Base-by-base conservation (phyloP, 2,797 vertebrate species). In the Etheostoma nigrum region DNA sequence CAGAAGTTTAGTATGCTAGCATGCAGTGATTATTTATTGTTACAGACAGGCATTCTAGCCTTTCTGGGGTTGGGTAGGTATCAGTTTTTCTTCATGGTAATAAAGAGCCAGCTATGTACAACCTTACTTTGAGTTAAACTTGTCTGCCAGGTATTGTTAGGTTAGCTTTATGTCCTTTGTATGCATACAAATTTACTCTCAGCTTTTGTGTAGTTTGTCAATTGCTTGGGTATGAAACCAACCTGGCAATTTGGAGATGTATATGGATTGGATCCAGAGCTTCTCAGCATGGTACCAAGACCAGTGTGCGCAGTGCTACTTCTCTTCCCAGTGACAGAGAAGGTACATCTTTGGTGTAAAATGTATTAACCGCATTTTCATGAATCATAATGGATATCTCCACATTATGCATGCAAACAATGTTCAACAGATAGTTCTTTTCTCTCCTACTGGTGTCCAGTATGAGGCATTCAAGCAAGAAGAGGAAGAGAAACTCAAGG, bases 231-330 rank as follows among this genome's bases (percentile, higher is more conserved):
- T 65, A 95, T 99, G 83, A 94, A 93, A 71, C 94, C 95, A 62
- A 95, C 95, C 80, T 99, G 98, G 98, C 97, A 98, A 19, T 99
- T 99, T 89, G 98, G 96, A 75, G 98, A 99, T 83, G 97, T 99
- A 1, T 99, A 97, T 67, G 97, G 98, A 40, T 89, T 99, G 95
- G 98, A 99, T 62, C 95, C 97, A 70, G 98, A 99, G 67, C 94
- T 99, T 11, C 97, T 99, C 58, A 95, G 96, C 86, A 94, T 99
- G 95, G 97, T 99, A 40, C 97, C 97, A 49, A 96, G 93, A 89
- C 98, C 98, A 10, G 98, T 98, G 61, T 99, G 96, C 54, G 97
- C 98, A 5, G 94, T 99, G 69, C 94, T 99, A 0, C 97, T 99
- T 59, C 98, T 99, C 73, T 99, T 99, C 89, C 98, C 98, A 4